phyloP scores from a whole-genome alignment of 1,140 invertebrate species.

The Tetramorium alpestre region DNA sequence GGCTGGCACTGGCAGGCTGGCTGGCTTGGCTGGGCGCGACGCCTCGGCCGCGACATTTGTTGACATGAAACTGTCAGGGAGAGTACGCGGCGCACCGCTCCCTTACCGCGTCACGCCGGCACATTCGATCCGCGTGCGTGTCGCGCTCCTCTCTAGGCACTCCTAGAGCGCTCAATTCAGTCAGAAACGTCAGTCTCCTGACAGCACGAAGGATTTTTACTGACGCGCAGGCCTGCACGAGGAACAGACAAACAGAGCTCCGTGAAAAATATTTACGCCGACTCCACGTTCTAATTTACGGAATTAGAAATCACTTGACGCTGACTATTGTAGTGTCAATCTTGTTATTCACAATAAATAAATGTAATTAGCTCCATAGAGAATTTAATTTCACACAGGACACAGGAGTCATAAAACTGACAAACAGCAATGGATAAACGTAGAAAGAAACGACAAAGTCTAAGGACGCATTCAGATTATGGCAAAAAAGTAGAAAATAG shows the following conservation, averaged over 20 bases:
- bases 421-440: neutral
- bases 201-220: neutral
- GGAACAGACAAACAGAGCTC: too few species aligned
- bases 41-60: slow-evolving; percentile 78
- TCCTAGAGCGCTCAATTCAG: slow-evolving; percentile 35
- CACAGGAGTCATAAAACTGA: neutral
- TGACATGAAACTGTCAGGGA: slow-evolving; percentile 81
- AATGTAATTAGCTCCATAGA: neutral
- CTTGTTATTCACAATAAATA: neutral
- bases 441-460: neutral
- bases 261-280: neutral
- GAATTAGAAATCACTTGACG: neutral
- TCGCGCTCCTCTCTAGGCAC: slow-evolving; percentile 12
- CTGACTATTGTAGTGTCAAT: neutral
- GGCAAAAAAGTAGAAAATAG: too few species aligned
- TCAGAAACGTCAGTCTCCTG: slow-evolving; percentile 24
- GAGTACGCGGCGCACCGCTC: slow-evolving; percentile 61
- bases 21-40: slow-evolving; percentile 74
- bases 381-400: neutral
- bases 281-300: neutral
- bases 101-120: slow-evolving; percentile 25
- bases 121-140: slow-evolving; percentile 32
- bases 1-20: slow-evolving; percentile 39
- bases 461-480: too few species aligned
- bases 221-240: neutral